Evolutionary conservation across 1,140 invertebrate genomes (phyloP), one percentile per base, ranked within the genome.

Genomic region (Drosophila tani): DNA sequence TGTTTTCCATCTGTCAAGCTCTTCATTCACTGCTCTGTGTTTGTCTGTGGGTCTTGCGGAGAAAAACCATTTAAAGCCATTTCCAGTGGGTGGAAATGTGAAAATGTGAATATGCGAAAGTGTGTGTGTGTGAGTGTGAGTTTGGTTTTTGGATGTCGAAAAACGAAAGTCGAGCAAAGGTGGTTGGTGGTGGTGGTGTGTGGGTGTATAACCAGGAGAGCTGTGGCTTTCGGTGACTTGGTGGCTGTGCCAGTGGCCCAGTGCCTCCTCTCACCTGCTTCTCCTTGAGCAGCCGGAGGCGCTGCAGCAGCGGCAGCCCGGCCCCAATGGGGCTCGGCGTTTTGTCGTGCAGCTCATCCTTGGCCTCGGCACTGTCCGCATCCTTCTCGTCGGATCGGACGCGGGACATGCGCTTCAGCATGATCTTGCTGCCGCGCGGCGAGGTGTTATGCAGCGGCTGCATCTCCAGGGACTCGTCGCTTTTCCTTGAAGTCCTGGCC

Each of bases 201-300:
- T n/a, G 58, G 14, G 64, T 68, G 68, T 43, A 66, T 55, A 58
- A 53, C 35, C 46, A 62, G 60, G 41, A 74, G 46, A 62, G 49
- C 67, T 47, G 67, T 51, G 59, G 69, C 64, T 55, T 53, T 29
- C 38, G 57, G 47, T 53, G 69, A 21, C 65, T 70, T 32, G 35
- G 49, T 59, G 49, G 58, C 38, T 35, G 35, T 55, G 51, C 46
- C 38, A 43, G 27, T 62, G 38, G 27, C 45, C 27, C 27, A 29
- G 29, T 49, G 59, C 24, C 46, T 15, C 21, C 94, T 93, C 50
- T 93, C 50, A 97, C 96, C 92, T 97, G 96, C 92, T 97, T 97
- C 84, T 97, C 97, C 85, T 97, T 97, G 0, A 98, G 93, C 9
- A 98, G 92, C 80, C 96, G 95, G 8, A 98, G 92, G 55, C 96